These are phyloP conservation scores for Lophius americanus DNA, from an alignment of 2,797 vertebrate species.

Conservation along the genomic window DNA sequence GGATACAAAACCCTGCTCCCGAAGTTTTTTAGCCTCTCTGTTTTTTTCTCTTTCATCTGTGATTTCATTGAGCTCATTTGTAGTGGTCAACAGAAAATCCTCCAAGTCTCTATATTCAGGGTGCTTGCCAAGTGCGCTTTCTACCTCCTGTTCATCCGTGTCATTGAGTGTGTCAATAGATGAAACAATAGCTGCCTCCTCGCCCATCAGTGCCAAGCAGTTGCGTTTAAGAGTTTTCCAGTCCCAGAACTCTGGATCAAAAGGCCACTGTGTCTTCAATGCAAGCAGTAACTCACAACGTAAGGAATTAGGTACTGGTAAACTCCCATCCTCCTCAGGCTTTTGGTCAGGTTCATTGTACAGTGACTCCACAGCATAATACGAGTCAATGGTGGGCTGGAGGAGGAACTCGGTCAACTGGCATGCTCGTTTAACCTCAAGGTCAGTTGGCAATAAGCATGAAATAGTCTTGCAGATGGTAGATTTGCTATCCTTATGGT, in stretches of 20 bases:
- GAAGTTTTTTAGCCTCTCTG: conserved; percentile 93
- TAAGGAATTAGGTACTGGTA: conserved; percentile 97
- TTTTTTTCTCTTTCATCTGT: conserved; percentile 93
- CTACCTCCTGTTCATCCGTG: conserved; percentile 92
- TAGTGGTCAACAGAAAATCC: conserved; percentile 88
- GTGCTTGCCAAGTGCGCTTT: conserved; percentile 87
- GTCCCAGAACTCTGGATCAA: conserved; percentile 99
- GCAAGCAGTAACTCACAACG: conserved; percentile 98
- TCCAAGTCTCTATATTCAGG: conserved; percentile 87
- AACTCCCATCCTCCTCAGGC: conserved; percentile 95
- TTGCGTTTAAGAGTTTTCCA: conserved; percentile 99
- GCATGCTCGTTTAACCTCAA: conserved; percentile 98
- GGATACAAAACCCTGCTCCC: conserved; percentile 96
- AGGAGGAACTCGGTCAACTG: conserved; percentile 98
- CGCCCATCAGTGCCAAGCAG: conserved; percentile 98
- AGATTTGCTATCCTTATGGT: conserved; percentile 92
- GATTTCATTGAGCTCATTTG: conserved; percentile 87
- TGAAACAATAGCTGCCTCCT: conserved; percentile 96
- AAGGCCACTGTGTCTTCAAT: conserved; percentile 99
- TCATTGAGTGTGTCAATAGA: conserved; percentile 97
- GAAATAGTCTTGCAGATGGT: conserved; percentile 99
- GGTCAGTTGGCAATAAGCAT: conserved; percentile 95
- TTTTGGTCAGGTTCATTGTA: conserved; percentile 99
- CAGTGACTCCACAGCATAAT: conserved; percentile 97
- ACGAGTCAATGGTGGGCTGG: conserved; percentile 96